phyloP scores from a whole-genome alignment of 2,888 invertebrate species.

The Tetragonula carbonaria region DNA sequence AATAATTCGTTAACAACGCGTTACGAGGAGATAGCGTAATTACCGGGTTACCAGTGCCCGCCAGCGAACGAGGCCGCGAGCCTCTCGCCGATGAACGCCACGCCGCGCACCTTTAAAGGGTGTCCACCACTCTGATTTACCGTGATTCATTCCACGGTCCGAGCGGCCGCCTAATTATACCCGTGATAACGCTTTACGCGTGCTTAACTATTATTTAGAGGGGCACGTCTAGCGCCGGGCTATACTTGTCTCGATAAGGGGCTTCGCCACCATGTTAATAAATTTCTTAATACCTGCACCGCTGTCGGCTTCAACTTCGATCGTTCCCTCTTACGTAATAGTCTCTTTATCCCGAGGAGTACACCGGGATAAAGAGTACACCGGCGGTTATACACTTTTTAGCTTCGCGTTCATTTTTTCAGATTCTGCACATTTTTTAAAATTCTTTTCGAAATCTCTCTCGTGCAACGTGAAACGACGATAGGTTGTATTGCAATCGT shows the following conservation, averaged over 20 bases:
- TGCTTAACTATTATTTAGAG: constrained; percentile 74
- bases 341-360: too few relatives aligned
- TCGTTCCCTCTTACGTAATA: constrained; percentile 3
- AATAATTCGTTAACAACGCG: constrained; percentile 79
- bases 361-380: background rate
- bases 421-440: background rate
- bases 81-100: constrained; percentile 25
- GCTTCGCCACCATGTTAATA: constrained; percentile 51
- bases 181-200: constrained; percentile 76
- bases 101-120: constrained; percentile 33
- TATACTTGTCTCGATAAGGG: constrained; percentile 66
- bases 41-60: constrained; percentile 68
- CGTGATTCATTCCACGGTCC: constrained; percentile 75
- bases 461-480: background rate
- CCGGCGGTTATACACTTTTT: background rate
- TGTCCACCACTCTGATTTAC: constrained; percentile 68
- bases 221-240: constrained; percentile 65
- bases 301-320: constrained; percentile 23
- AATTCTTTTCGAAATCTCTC: background rate
- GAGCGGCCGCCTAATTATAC: constrained; percentile 78
- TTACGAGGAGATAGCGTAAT: constrained; percentile 78
- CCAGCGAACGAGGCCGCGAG: constrained; percentile 25
- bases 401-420: background rate
- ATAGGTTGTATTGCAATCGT: background rate
- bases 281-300: constrained; percentile 53